Evolutionary conservation across 1,140 invertebrate species (phyloP).

Genomic region (Temnothorax curvispinosus): DNA sequence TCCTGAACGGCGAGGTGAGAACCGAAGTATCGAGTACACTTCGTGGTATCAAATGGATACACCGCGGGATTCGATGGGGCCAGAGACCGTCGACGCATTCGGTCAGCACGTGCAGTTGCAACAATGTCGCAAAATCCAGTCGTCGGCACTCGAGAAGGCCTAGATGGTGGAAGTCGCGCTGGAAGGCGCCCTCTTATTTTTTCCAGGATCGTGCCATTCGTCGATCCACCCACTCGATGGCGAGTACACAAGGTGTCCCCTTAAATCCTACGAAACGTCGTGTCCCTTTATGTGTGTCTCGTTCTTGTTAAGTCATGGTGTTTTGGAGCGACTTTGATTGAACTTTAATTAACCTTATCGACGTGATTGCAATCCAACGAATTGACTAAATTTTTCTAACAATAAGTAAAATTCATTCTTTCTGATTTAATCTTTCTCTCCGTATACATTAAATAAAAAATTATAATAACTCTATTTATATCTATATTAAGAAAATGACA

Average conservation of each 20-base stretch:
- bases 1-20: conserved; percentile 89
- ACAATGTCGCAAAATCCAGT: conserved; percentile 65
- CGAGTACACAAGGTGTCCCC: conserved; percentile 82
- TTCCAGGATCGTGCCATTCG: conserved; percentile 66
- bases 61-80: conserved; percentile 60
- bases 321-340: not conserved
- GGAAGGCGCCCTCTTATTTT: conserved; percentile 59
- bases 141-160: conserved; percentile 45
- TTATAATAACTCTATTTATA: not conserved
- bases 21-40: conserved; percentile 83
- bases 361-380: not conserved
- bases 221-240: conserved; percentile 81
- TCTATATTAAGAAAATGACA: not conserved
- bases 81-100: conserved; percentile 74
- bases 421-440: no score
- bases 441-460: no score
- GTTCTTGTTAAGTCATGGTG: not conserved
- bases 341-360: not conserved
- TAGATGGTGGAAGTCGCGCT: conserved; percentile 73
- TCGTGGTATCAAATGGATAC: conserved; percentile 75
- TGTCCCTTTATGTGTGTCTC: not conserved
- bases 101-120: conserved; percentile 79
- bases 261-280: conserved; percentile 65
- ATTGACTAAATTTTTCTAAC: not conserved
- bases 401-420: not conserved